Base-by-base conservation (phyloP, 2,797 vertebrate genomes). In the Rhinichthys osculus region DNA sequence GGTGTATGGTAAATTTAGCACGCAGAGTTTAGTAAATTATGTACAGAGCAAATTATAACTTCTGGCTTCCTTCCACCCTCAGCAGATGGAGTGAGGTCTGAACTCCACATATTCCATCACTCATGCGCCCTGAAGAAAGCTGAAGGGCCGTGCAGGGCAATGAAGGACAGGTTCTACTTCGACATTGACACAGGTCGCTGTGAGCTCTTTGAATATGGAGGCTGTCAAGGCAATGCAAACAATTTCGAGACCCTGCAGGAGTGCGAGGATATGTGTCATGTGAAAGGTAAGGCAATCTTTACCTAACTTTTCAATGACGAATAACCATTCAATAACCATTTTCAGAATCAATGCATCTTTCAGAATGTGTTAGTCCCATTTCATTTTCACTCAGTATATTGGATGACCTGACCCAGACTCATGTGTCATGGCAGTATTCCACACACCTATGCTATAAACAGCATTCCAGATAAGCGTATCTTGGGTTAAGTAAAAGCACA, bases 201-300 rank as follows among this genome's bases (percentile, higher is more conserved):
- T 38, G 95, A 97, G 89, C 27, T 23, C 0, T 99, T 99, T 81
- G 92, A 95, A 6, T 99, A 96, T 0, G 97, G 97, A 6, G 98
- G 98, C 47, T 99, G 98, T 21, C 86, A 91, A 0, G 98, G 98
- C 81, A 99, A 99, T 50, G 83, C 89, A 59, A 99, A 99, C 94
- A 97, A 97, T 85, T 99, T 98, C 40, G 67, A 89, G 5, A 97
- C 93, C 0, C 1, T 94, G 85, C 94, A 96, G 54, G 93, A 93
- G 1, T 99, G 98, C 69, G 91, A 96, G 90, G 87, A 94, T 81
- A 95, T 44, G 1, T 99, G 98, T 82, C 40, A 95, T 0, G 88
- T 92, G 84, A 91, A 90, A 91, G 96, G 98, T 97, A 90, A 92
- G 96, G 8, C 67, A n/a, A 21, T 2, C 93, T 86, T 5, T 35